Conservation (phyloP, 1,140 invertebrate genomes). For the Leguminivora glycinivorella region DNA sequence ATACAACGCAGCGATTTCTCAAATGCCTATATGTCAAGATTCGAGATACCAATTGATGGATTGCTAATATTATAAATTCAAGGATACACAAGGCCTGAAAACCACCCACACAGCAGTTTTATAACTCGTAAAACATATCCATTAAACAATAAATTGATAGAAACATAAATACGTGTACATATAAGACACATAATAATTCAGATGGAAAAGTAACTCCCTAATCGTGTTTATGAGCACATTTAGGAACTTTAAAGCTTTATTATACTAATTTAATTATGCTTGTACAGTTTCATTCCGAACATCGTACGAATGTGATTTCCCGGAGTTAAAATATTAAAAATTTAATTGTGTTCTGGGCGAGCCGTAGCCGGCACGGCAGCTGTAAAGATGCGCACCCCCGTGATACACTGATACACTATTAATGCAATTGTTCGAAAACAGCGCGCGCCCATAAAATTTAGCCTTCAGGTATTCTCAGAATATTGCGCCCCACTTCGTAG, state of each 20-base stretch:
- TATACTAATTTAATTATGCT: slow-evolving; percentile 50
- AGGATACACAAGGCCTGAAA: too few species aligned
- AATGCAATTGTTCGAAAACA: slow-evolving; percentile 76
- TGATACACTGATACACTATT: slow-evolving; percentile 76
- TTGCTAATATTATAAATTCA: too few species aligned
- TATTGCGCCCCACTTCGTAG: slow-evolving; percentile 66
- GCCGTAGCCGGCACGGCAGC: slow-evolving; percentile 46
- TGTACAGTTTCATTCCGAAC: slow-evolving; percentile 40
- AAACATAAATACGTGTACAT: too few species aligned
- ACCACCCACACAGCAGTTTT: too few species aligned
- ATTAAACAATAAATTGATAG: too few species aligned
- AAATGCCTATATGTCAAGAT: too few species aligned
- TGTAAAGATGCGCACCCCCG: slow-evolving; percentile 60
- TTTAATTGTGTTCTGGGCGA: slow-evolving; percentile 62
- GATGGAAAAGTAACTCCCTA: neutral
- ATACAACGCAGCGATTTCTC: too few species aligned
- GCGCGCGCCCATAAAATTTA: slow-evolving; percentile 70
- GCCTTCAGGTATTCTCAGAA: slow-evolving; percentile 66
- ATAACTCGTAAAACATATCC: too few species aligned
- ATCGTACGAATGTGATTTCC: slow-evolving; percentile 41
- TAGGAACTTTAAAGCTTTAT: slow-evolving; percentile 30
- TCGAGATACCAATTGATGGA: too few species aligned
- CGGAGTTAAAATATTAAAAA: slow-evolving; percentile 65
- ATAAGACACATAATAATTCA: too few species aligned
- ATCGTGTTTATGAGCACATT: slow-evolving; percentile 17